Percentiles rank a stretch among this genome's conserved stretches.
phyloP scores from a whole-genome alignment of 1,140 invertebrate species.

The Aphaenogaster floridana region DNA sequence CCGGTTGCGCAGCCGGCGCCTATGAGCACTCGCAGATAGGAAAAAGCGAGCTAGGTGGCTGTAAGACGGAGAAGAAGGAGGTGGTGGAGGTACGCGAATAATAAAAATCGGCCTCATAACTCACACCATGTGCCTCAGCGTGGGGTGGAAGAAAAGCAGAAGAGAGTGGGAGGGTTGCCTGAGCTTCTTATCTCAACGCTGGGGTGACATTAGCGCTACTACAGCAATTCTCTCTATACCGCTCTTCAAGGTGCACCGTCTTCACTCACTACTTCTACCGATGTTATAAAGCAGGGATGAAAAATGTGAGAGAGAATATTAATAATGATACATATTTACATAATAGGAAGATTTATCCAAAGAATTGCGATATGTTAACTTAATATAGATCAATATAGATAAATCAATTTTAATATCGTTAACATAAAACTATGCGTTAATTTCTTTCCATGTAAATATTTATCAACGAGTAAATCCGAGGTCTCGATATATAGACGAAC shows the following conservation, averaged over 20 bases:
- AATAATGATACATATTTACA: not conserved
- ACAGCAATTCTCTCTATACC: slow-evolving; percentile 84
- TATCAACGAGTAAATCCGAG: slow-evolving; percentile 10
- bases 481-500: slow-evolving; percentile 10
- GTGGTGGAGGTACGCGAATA: slow-evolving; percentile 82
- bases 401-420: not conserved
- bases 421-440: not conserved
- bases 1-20: slow-evolving; percentile 74
- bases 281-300: not conserved
- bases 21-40: slow-evolving; percentile 78
- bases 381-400: not conserved
- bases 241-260: slow-evolving; percentile 75
- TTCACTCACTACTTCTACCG: not conserved
- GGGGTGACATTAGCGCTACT: slow-evolving; percentile 85
- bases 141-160: slow-evolving; percentile 77
- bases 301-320: not conserved
- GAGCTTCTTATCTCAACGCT: slow-evolving; percentile 85
- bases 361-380: not conserved
- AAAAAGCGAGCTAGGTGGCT: slow-evolving; percentile 71
- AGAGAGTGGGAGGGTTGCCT: slow-evolving; percentile 35
- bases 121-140: slow-evolving; percentile 82
- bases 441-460: not conserved
- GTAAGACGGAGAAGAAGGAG: slow-evolving; percentile 50
- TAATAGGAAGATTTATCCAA: not conserved
- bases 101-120: slow-evolving; percentile 86